A percentile compares a stretch with the other conserved stretches of the same genome.
Evolutionary conservation across 2,113 vertebrate species (phyloP).

Genomic region (Amazona vittata): DNA sequence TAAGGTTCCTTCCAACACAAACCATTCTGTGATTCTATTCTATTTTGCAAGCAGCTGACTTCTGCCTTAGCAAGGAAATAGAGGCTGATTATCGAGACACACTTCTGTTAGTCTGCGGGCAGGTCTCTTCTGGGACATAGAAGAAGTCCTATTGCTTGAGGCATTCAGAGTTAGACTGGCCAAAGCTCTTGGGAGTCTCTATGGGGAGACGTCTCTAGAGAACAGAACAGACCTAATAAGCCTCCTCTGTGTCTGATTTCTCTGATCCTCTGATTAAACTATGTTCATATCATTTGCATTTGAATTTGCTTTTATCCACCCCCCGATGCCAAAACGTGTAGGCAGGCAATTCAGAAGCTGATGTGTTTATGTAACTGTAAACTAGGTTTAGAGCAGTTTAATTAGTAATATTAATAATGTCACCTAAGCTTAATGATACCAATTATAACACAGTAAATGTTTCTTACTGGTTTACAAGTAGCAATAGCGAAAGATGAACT

Average conservation of each 20-base stretch:
- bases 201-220: conserved; percentile 14
- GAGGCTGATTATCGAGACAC: not conserved
- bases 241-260: conserved; percentile 20
- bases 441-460: conserved; percentile 82
- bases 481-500: conserved; percentile 74
- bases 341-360: conserved; percentile 29
- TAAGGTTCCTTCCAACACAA: not conserved
- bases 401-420: conserved; percentile 82
- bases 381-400: conserved; percentile 77
- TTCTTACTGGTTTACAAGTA: conserved; percentile 71
- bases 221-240: not conserved
- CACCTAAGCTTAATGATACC: conserved; percentile 80
- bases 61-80: not conserved
- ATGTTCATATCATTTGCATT: conserved; percentile 62
- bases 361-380: conserved; percentile 70
- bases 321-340: not conserved
- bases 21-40: not conserved
- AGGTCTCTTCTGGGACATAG: not conserved
- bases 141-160: conserved; percentile 39
- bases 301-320: conserved; percentile 62
- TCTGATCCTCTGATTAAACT: conserved; percentile 66
- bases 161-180: conserved; percentile 18
- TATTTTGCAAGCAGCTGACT: not conserved
- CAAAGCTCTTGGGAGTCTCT: conserved; percentile 51
- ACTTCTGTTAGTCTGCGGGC: not conserved